Evolutionary conservation across 2,113 vertebrate species (phyloP).

Genomic region (Anguilla japonica): DNA sequence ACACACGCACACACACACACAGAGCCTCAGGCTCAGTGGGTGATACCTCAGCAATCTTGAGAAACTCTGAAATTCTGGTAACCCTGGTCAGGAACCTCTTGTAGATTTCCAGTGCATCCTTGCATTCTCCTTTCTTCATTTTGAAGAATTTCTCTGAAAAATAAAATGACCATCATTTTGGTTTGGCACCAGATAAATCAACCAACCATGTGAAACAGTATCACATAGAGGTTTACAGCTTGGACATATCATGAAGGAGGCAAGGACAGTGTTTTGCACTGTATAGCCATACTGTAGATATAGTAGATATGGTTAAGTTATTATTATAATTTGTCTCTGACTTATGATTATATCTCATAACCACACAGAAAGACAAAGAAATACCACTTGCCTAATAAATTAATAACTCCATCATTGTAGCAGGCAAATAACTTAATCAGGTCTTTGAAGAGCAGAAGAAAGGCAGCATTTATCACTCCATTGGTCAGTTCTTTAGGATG

Average conservation of each 20-base stretch:
- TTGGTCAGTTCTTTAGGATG: conserved; percentile 98
- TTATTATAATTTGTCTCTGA: background rate
- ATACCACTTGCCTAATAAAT: conserved; percentile 85
- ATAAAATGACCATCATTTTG: conserved; percentile 4
- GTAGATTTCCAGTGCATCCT: conserved; percentile 98
- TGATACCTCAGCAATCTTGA: conserved; percentile 95
- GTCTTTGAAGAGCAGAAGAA: conserved; percentile 98
- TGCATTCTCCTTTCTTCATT: conserved; percentile 99
- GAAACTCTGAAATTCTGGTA: conserved; percentile 96
- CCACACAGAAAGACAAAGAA: background rate
- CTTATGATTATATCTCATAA: background rate
- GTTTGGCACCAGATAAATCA: background rate
- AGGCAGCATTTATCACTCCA: conserved; percentile 93
- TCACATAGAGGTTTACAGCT: background rate
- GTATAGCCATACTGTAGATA: too few species aligned
- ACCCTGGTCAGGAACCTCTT: conserved; percentile 97
- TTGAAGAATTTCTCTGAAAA: conserved; percentile 97
- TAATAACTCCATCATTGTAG: conserved; percentile 99
- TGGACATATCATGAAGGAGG: too few species aligned
- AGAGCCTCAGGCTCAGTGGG: too few species aligned
- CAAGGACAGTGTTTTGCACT: too few species aligned
- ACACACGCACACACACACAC: background rate
- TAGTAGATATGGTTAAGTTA: background rate
- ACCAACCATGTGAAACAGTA: background rate
- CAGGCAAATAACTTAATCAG: conserved; percentile 98